phyloP scores from a whole-genome alignment of 2,113 vertebrate species.

The Microtus richardsoni region DNA sequence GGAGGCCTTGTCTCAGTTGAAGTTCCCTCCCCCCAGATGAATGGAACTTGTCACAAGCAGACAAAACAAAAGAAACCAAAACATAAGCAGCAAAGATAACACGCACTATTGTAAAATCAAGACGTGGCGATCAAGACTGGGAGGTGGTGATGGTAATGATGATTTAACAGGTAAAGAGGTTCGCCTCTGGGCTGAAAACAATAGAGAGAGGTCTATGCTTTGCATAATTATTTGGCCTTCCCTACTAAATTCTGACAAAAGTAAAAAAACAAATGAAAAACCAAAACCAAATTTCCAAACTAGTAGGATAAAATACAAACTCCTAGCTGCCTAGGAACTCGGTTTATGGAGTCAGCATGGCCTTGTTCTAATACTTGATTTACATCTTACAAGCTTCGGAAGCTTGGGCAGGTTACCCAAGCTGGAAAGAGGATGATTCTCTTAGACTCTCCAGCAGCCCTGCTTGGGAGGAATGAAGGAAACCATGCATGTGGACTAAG shows the following conservation, averaged over 20 bases:
- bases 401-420: constrained; percentile 5
- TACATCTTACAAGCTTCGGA: background rate
- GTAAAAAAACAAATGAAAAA: constrained; percentile 2
- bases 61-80: background rate
- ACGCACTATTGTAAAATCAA: background rate
- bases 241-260: constrained; percentile 32
- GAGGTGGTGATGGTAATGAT: background rate
- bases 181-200: background rate
- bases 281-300: background rate
- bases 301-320: background rate
- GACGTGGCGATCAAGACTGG: background rate
- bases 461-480: constrained; percentile 9
- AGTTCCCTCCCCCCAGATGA: background rate
- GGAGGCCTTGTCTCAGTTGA: background rate
- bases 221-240: background rate
- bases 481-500: background rate
- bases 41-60: background rate
- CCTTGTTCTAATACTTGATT: background rate
- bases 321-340: background rate
- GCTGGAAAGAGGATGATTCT: constrained; percentile 12
- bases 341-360: background rate
- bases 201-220: background rate
- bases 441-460: background rate
- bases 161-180: background rate
- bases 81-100: background rate